phyloP scores from a whole-genome alignment of 1,140 invertebrate genomes.

The Danaus plexippus region DNA sequence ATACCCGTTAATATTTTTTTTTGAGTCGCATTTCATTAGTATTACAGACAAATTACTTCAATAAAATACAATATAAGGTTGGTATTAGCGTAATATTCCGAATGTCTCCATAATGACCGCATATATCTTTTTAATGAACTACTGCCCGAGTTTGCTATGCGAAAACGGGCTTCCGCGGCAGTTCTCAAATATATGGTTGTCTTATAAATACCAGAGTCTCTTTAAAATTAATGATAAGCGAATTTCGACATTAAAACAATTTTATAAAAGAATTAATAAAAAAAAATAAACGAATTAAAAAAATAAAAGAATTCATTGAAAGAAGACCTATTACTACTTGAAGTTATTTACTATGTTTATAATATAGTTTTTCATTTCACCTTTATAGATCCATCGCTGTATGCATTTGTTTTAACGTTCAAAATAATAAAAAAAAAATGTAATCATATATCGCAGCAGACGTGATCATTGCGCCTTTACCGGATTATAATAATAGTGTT shows the following conservation, averaged over 20 bases:
- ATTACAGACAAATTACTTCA: constrained; percentile 24
- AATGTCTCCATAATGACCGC: constrained; percentile 49
- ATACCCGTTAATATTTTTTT: neutral
- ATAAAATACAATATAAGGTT: constrained; percentile 33
- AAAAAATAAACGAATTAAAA: no score
- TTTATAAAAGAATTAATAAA: no score
- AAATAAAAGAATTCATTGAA: neutral
- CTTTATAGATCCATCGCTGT: no score
- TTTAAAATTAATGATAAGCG: constrained; percentile 38
- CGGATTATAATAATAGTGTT: constrained; percentile 53
- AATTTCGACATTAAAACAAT: constrained; percentile 36
- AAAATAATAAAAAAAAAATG: constrained; percentile 11
- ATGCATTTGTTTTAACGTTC: neutral
- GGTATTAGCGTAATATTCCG: constrained; percentile 42
- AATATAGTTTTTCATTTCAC: neutral
- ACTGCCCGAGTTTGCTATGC: constrained; percentile 46
- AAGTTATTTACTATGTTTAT: constrained; percentile 6
- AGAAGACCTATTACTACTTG: neutral
- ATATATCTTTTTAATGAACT: constrained; percentile 63
- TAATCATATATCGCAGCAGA: constrained; percentile 15
- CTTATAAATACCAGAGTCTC: constrained; percentile 36
- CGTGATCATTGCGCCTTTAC: constrained; percentile 51
- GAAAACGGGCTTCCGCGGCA: constrained; percentile 37
- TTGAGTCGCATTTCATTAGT: neutral
- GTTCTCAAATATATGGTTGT: constrained; percentile 39